phyloP scores from a whole-genome alignment of 2,888 invertebrate genomes.

The Girardia tigrina region DNA sequence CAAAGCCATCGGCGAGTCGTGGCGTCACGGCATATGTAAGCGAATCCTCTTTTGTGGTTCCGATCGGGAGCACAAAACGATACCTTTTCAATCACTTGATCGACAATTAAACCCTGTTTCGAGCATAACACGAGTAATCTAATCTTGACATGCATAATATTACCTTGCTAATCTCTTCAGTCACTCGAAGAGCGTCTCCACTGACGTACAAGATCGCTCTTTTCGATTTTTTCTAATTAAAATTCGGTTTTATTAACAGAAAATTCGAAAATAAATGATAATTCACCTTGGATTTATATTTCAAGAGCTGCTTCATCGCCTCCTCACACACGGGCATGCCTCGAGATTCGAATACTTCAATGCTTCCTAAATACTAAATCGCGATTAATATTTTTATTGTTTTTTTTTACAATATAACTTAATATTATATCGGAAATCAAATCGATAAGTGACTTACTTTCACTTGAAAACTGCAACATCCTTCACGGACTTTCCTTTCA shows the following conservation, averaged over 20 bases:
- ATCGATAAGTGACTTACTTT: slow-evolving; percentile 58
- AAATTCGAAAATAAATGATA: no score
- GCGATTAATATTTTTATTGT: no score
- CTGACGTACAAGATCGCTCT: slow-evolving; percentile 53
- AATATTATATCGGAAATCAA: no score
- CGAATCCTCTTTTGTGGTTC: slow-evolving; percentile 89
- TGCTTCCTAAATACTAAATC: slow-evolving; percentile 84
- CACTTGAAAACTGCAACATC: slow-evolving; percentile 89
- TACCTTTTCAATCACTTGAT: slow-evolving; percentile 98
- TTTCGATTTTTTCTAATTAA: slow-evolving; percentile 36
- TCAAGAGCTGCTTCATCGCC: slow-evolving; percentile 75
- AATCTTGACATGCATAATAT: no score
- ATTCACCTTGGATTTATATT: slow-evolving; percentile 29
- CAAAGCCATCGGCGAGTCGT: slow-evolving; percentile 99
- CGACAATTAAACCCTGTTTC: slow-evolving; percentile 77
- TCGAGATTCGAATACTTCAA: slow-evolving; percentile 94
- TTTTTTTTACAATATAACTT: no score
- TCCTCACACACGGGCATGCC: slow-evolving; percentile 99
- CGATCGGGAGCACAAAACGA: slow-evolving; percentile 99
- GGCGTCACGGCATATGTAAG: slow-evolving; percentile 95
- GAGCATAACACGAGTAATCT: no score
- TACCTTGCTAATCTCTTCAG: slow-evolving; percentile 89
- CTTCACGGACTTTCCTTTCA: slow-evolving; percentile 81
- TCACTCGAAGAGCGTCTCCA: slow-evolving; percentile 79
- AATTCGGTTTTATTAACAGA: no score